Evolutionary conservation across 1,140 invertebrate species (phyloP), one percentile per base, ranked within the genome.

Genomic region (Macrobrachium rosenbergii): DNA sequence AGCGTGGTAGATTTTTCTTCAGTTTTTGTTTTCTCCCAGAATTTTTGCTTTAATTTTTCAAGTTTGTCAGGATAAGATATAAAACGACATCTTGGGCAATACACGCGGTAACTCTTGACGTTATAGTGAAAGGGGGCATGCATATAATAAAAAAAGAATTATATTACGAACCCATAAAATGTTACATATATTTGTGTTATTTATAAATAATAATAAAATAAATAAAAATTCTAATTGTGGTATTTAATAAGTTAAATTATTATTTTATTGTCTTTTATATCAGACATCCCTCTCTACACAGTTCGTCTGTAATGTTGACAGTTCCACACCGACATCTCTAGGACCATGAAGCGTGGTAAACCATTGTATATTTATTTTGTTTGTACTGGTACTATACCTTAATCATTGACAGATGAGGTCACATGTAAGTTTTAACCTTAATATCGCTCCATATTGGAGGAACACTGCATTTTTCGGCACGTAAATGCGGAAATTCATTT

Each of bases 271-370:
- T 5, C 21, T 72, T 72, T 16, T 43, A 72, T 12, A 72, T 43
- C 16, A 23, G 2, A n/a, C 52, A 52, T 52, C 52, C 52, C 52
- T 72, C 69, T 28, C 16, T 72, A 43, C 21, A 23, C 69, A 72
- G 69, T 72, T 28, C 69, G 69, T 72, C 69, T 72, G 69, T 72
- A 52, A 52, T 85, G 83, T 85, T 87, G 85, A 87, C 78, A 87
- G 78, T 81, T 73, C 77, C 64, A 73, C 52, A 52, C 52, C 28
- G 60, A 63, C 16, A 19, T 43, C 45, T 23, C 28, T 43, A 82
- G 21, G 59, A 79, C 45, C 78, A 87, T 87, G 85, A 82, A 79
- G 45, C 78, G 78, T 81, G 85, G 85, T 87, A 63, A 87, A 69
- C 17, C 14, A 79, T 5, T 78, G 11, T 12, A 3, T 77, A 60